Percentiles rank a stretch among this genome's conserved stretches.
Evolutionary conservation across 2,888 invertebrate genomes (phyloP).

Genomic region (Dicyrtomina minuta): DNA sequence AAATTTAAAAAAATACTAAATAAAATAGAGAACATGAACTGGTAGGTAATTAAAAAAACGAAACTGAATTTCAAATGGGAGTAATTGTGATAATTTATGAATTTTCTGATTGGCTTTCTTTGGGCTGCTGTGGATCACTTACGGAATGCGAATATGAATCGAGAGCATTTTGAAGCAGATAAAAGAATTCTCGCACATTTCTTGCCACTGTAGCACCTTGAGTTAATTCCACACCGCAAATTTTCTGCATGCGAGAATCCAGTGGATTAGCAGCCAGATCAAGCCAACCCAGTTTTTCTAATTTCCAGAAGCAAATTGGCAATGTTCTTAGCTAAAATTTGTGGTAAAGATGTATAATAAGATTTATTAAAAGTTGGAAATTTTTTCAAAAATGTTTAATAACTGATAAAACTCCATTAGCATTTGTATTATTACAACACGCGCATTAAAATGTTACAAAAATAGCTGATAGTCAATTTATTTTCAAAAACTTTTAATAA

Average conservation of each 20-base stretch:
- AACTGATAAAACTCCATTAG: background rate
- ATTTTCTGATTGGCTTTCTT: too few species aligned
- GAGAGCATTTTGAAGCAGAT: background rate
- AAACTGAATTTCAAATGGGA: too few species aligned
- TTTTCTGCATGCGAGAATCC: background rate
- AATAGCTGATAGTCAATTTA: too few species aligned
- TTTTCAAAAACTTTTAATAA: too few species aligned
- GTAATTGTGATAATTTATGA: too few species aligned
- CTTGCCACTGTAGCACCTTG: constrained; percentile 12
- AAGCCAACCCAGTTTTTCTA: constrained; percentile 22
- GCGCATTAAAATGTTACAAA: too few species aligned
- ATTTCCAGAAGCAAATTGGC: constrained; percentile 13
- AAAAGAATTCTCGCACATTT: constrained; percentile 14
- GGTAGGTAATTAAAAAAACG: too few species aligned
- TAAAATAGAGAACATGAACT: too few species aligned
- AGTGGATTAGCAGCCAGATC: constrained; percentile 24
- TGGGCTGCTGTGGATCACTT: background rate
- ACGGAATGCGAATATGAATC: constrained; percentile 1
- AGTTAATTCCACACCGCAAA: constrained; percentile 21
- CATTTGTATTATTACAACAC: background rate
- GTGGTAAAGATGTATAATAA: background rate
- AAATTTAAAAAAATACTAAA: too few species aligned
- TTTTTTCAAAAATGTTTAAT: background rate
- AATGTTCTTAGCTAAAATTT: constrained; percentile 12
- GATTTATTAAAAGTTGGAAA: background rate